Evolutionary conservation across 1,140 invertebrate species (phyloP).

Genomic region (Pentalonia nigronervosa): DNA sequence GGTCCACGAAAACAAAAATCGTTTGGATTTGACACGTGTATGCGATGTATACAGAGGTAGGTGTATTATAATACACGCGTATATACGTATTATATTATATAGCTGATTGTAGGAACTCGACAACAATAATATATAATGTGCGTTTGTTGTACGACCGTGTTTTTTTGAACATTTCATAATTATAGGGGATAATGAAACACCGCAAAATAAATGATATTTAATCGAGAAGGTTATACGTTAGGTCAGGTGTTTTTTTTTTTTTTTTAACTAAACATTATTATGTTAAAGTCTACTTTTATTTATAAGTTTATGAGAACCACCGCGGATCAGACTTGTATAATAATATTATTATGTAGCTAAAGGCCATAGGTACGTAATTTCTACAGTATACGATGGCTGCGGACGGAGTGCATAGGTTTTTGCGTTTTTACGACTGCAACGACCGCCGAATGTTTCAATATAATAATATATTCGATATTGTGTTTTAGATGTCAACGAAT

Average conservation of each 20-base stretch:
- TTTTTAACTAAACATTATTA: not conserved
- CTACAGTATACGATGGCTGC: not conserved
- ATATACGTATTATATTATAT: not conserved
- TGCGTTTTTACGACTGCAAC: not conserved
- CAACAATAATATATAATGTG: not conserved
- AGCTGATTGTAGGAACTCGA: not conserved
- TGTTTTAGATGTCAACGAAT: not conserved
- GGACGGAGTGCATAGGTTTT: not conserved
- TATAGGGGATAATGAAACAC: slow-evolving; percentile 5
- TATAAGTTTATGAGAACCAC: not conserved
- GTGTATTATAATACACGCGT: not conserved
- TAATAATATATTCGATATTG: not conserved
- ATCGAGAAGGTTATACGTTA: not conserved
- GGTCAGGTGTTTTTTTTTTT: not conserved
- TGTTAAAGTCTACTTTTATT: slow-evolving; percentile 13
- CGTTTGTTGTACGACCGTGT: not conserved
- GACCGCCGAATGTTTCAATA: not conserved
- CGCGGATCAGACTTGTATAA: not conserved
- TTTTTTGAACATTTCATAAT: not conserved
- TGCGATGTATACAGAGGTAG: not conserved
- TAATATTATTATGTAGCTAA: not conserved
- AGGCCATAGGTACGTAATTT: not conserved
- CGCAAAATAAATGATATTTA: not conserved
- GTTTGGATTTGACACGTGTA: not conserved
- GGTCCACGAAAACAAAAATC: not conserved